phyloP scores from a whole-genome alignment of 1,140 invertebrate species.

The Yoshiicerus persimilis region DNA sequence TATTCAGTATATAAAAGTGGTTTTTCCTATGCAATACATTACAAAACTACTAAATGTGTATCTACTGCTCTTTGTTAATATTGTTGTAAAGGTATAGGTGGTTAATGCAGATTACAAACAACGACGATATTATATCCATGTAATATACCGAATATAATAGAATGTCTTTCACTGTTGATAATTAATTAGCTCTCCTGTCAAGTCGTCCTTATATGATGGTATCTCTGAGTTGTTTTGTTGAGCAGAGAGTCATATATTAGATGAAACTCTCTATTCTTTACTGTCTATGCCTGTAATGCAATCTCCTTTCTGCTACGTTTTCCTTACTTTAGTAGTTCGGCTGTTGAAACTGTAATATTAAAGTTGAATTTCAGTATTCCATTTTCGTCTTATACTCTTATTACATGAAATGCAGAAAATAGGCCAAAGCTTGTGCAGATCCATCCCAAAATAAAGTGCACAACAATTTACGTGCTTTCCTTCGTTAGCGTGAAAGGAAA shows the following conservation, averaged over 20 bases:
- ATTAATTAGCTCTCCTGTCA: constrained; percentile 19
- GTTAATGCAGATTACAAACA: too few relatives aligned
- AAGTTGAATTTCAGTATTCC: neutral
- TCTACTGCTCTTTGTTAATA: too few relatives aligned
- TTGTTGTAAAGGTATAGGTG: too few relatives aligned
- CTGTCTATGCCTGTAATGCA: too few relatives aligned
- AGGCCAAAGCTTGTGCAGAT: neutral
- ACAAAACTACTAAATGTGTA: too few relatives aligned
- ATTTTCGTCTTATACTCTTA: neutral
- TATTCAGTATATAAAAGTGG: too few relatives aligned
- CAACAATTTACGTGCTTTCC: neutral
- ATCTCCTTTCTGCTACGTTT: too few relatives aligned
- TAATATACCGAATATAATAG: neutral
- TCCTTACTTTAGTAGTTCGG: too few relatives aligned
- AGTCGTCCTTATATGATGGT: neutral
- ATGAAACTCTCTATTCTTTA: too few relatives aligned
- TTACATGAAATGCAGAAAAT: neutral
- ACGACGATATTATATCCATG: too few relatives aligned
- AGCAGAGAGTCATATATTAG: neutral
- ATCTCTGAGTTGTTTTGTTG: neutral
- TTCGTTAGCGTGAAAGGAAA: neutral
- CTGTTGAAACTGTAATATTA: neutral
- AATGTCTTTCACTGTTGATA: neutral
- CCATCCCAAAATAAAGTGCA: neutral
- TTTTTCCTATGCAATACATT: too few relatives aligned